A percentile compares a stretch with the other conserved stretches of the same genome.
Evolutionary conservation across 2,888 invertebrate species (phyloP).

Genomic region (Acronicta aceris): DNA sequence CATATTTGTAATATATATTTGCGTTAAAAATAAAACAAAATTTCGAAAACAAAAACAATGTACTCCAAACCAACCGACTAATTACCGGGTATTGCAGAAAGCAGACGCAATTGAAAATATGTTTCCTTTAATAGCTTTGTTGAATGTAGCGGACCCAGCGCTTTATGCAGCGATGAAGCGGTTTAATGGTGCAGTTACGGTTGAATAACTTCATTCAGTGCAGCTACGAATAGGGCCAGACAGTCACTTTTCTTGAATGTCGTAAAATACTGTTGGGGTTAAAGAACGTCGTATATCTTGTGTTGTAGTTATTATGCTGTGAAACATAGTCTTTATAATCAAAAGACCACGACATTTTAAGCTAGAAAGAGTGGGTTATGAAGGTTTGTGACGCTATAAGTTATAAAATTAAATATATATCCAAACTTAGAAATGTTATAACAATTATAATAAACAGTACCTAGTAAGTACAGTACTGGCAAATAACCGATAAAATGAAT

Average conservation of each 20-base stretch:
- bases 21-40: constrained; percentile 1
- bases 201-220: constrained; percentile 44
- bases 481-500: no score
- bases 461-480: no score
- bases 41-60: neutral
- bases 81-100: constrained; percentile 5
- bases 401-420: no score
- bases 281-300: neutral
- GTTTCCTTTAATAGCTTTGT: constrained; percentile 5
- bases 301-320: neutral
- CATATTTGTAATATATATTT: constrained; percentile 6
- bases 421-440: no score
- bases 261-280: constrained; percentile 14
- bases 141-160: constrained; percentile 13
- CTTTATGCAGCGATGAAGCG: constrained; percentile 19
- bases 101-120: constrained; percentile 14
- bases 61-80: neutral
- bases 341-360: neutral
- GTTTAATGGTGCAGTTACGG: constrained; percentile 40
- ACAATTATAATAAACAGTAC: no score
- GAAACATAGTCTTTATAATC: neutral
- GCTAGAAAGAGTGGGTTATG: neutral
- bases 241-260: constrained; percentile 29
- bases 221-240: constrained; percentile 7
- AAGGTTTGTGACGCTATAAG: neutral